Base-by-base conservation (phyloP, 1,140 invertebrate genomes). In the Drosophila parvula region DNA sequence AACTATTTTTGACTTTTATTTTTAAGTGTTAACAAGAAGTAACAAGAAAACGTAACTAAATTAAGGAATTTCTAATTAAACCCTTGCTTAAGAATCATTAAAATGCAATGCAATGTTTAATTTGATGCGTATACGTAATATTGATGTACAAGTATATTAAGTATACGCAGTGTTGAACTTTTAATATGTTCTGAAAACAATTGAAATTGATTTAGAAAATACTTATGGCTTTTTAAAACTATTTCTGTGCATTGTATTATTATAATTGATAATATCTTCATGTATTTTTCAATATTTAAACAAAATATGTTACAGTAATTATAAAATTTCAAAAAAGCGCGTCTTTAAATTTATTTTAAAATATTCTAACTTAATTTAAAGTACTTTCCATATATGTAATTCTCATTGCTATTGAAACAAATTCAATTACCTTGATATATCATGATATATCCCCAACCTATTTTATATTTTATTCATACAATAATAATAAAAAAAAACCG, bases 41-140 rank as follows among this genome's bases (percentile, higher is more conserved):
- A 36, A 36, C 3, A 14, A 10, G 7, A 3, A 8, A 16, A 5
- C 11, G 0, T 51, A 18, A 8, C 14, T 5, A 8, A 51, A 18
- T 18, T 2, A 14, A n/a, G 7, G 4, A n/a, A 14, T 18, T 8
- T 18, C 34, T 51, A 34, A 18, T 12, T 8, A 18, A 12, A 18
- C 10, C 34, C 3, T 0, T 10, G 18, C 11, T 34, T 0, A 7
- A 22, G 1, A 22, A 22, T 3, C 22, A 2, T 22, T 22, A 22
- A 22, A 22, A 22, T 22, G 22, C 22, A 22, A 3, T 22, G 22
- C 3, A 14, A 3, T 27, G 7, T 8, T 14, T 22, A n/a, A n/a
- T n/a, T n/a, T n/a, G n/a, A n/a, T 38, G 6, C 53, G 53, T 56
- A 56, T 38, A 56, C 53, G 32, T 56, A 36, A 56, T 56, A 27